Conservation (phyloP, 1,140 invertebrate species). For the Orius laevigatus region DNA sequence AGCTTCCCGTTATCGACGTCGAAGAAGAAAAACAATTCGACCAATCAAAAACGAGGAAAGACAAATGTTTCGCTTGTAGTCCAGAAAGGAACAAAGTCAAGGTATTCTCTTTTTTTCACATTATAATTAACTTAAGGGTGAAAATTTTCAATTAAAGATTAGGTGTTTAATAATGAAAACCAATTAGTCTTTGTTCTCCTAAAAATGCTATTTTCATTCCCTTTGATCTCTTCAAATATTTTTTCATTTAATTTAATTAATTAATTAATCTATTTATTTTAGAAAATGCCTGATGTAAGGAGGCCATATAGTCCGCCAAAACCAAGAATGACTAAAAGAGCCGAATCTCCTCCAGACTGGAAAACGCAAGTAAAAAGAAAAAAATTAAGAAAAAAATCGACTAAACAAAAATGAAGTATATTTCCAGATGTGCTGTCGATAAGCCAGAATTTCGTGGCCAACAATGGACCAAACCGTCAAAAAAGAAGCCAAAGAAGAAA, state of each 20-base stretch:
- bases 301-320: slow-evolving; percentile 3
- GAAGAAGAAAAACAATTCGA: slow-evolving; percentile 10
- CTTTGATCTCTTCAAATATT: no score
- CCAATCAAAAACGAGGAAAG: slow-evolving; percentile 20
- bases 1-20: slow-evolving; percentile 4
- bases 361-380: slow-evolving; percentile 1
- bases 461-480: slow-evolving; percentile 3
- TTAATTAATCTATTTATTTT: background rate
- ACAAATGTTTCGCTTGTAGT: slow-evolving; percentile 25
- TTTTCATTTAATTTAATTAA: slow-evolving; percentile 1
- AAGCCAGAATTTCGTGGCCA: slow-evolving; percentile 8
- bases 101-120: slow-evolving; percentile 18
- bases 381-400: background rate
- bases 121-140: slow-evolving; percentile 12
- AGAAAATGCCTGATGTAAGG: background rate
- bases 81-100: slow-evolving; percentile 19
- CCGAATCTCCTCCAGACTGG: background rate
- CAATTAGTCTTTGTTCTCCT: no score
- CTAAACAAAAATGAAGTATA: background rate
- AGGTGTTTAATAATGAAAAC: slow-evolving; percentile 27
- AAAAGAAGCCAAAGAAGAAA: slow-evolving; percentile 1
- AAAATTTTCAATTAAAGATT: background rate
- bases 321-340: slow-evolving; percentile 2
- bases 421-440: slow-evolving; percentile 7
- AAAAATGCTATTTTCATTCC: no score